Base-by-base conservation (phyloP, 2,113 vertebrate species). In the Fregetta grallaria region DNA sequence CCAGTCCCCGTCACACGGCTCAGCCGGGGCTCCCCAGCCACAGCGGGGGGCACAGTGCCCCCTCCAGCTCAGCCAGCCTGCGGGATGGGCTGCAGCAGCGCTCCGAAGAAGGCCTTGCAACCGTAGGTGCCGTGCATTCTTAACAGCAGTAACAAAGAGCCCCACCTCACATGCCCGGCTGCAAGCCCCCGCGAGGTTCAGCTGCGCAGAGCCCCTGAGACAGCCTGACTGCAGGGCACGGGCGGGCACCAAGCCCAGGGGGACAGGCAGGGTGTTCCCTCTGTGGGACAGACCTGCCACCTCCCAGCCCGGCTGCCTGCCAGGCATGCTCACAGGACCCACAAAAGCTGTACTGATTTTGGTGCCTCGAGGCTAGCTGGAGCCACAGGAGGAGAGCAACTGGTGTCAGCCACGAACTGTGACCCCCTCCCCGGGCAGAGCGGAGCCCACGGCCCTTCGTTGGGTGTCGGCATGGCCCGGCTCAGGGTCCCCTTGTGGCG, bases 1-100 rank as follows among this genome's bases (percentile, higher is more conserved):
- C 87, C 87, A 42, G 80, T 22, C 56, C 72, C 59, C 0, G 2
- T 53, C 70, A 40, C 53, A 13, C 0, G 1, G 42, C 80, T 47
- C 44, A 16, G 79, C 50, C 0, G 1, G 86, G 68, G 77, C 68
- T 74, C 58, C 68, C 78, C 30, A 22, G 7, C 16, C 67, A 9
- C 61, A 4, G 55, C 0, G 4, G 6, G 67, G 81, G 58, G 26
- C 59, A 81, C 25, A 6, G 78, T 6, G 86, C 16, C 44, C 44
- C 68, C 85, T 52, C 15, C n/a, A 36, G 90, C 90, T 20, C 74
- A 15, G 70, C 30, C 62, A 29, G 84, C 45, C 42, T 3, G 3
- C 5, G 19, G 53, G 25, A 47, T 6, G 14, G 3, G 16, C 63
- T 21, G 38, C 7, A 20, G 38, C 29, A 16, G 21, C 3, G 11